A percentile compares a stretch with the other conserved stretches of the same genome.
phyloP scores from a whole-genome alignment of 2,113 vertebrate genomes.

The Paramisgurnus dabryanus region DNA sequence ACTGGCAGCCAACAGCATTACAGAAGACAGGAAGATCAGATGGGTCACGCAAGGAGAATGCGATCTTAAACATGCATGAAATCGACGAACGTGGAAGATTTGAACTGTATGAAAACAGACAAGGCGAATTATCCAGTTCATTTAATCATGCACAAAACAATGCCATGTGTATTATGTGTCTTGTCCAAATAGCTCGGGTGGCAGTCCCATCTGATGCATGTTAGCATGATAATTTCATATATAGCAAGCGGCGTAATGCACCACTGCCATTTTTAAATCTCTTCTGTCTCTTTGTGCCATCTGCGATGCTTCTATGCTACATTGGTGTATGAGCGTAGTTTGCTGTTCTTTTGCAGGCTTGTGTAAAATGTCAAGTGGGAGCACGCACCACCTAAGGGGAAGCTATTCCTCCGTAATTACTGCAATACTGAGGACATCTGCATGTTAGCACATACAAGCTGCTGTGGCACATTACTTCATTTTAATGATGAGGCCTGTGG shows the following conservation, averaged over 20 bases:
- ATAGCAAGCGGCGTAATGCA: neutral
- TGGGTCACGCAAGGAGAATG: neutral
- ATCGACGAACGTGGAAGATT: neutral
- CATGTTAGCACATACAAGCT: slow-evolving; percentile 65
- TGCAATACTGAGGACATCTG: slow-evolving; percentile 67
- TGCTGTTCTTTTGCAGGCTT: slow-evolving; percentile 64
- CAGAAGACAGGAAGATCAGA: slow-evolving; percentile 15
- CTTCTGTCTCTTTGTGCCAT: neutral
- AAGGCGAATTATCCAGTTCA: slow-evolving; percentile 24
- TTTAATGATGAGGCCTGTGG: slow-evolving; percentile 70
- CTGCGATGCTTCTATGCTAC: neutral
- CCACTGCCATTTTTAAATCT: neutral
- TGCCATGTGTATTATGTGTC: neutral
- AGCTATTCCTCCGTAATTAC: slow-evolving; percentile 73
- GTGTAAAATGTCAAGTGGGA: slow-evolving; percentile 59
- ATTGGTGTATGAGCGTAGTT: neutral
- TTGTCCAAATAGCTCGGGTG: slow-evolving; percentile 9
- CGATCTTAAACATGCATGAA: slow-evolving; percentile 5
- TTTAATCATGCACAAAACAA: slow-evolving; percentile 15
- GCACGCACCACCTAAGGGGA: slow-evolving; percentile 59
- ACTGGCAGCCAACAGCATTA: neutral
- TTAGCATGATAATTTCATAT: slow-evolving; percentile 21
- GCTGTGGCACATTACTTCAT: slow-evolving; percentile 35
- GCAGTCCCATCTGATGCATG: slow-evolving; percentile 6
- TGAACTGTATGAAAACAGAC: slow-evolving; percentile 34